Base-by-base conservation (phyloP, 2,888 invertebrate genomes). In the Cerastis rubricosa region DNA sequence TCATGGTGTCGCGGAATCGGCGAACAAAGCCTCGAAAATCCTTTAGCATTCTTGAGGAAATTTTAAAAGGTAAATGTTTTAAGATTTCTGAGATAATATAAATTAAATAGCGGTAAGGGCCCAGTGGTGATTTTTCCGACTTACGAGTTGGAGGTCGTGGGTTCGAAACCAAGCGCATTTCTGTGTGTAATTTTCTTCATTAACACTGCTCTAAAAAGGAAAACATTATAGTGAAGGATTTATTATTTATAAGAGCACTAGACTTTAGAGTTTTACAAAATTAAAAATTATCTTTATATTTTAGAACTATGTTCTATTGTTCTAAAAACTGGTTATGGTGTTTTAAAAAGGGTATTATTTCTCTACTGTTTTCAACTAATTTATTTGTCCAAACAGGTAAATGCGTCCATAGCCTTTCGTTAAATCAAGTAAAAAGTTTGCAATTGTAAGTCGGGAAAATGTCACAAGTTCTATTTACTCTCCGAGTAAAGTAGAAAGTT, bases 351-450 rank as follows among this genome's bases (percentile, higher is more conserved):
- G 2, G 35, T 35, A 35, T 35, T 2, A 35, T 35, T 35, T 35
- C 3, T 35, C 35, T 35, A 35, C 35, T 2, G 35, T 35, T n/a
- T 25, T n/a, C 45, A 19, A 47, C 2, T 6, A 2, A 5, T 43
- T 22, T 35, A 22, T 17, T 40, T 47, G 40, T 64, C 3, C 25
- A 40, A 11, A 35, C 29, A 29, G 14, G 22, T 64, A 43, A 75
- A 65, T 63, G 14, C 47, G n/a, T 47, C 25, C 17, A 22, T 7
- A 47, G 12, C 29, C 49, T n/a, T 49, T 49, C 14, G 4, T 59
- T 49, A 29, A 29, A 76, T 64, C 19, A 54, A 73, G 63, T 45
- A 64, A 64, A 68, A 59, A 7, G 43, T 76, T 61, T 22, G 12
- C 12, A 65, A 40, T 54, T 35, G 5, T 40, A 17, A 9, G 35